Conservation (phyloP, 1,140 invertebrate species). For the Neodiprion virginianus region DNA sequence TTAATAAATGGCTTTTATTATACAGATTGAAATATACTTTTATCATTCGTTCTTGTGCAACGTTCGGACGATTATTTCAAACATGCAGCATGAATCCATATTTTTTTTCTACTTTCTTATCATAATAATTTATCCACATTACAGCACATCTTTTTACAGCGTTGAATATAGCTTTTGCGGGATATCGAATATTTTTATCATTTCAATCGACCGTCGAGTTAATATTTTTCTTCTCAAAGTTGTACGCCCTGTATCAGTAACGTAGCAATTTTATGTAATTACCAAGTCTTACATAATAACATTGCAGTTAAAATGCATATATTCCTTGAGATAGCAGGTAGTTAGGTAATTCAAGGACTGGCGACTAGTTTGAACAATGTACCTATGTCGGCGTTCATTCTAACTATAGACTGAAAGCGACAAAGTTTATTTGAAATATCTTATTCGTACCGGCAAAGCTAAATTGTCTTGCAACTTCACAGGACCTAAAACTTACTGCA, state of each 20-base stretch:
- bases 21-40: too few species aligned
- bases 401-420: background rate
- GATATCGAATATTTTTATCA: background rate
- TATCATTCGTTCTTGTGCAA: too few species aligned
- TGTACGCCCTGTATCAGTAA: background rate
- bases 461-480: too few species aligned
- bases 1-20: too few species aligned
- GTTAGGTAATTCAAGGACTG: slow-evolving; percentile 16
- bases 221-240: background rate
- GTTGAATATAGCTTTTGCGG: background rate
- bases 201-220: background rate
- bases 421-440: background rate
- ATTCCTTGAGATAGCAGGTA: background rate
- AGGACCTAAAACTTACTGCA: too few species aligned
- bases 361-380: background rate
- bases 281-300: slow-evolving; percentile 7
- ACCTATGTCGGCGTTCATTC: slow-evolving; percentile 4
- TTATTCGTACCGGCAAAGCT: too few species aligned
- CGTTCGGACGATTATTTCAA: background rate
- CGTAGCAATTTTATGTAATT: background rate
- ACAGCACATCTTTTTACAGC: background rate
- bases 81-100: background rate
- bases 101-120: background rate
- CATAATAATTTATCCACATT: background rate
- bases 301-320: background rate